Base-by-base conservation (phyloP, 2,797 vertebrate genomes). In the Lagodon rhomboides region DNA sequence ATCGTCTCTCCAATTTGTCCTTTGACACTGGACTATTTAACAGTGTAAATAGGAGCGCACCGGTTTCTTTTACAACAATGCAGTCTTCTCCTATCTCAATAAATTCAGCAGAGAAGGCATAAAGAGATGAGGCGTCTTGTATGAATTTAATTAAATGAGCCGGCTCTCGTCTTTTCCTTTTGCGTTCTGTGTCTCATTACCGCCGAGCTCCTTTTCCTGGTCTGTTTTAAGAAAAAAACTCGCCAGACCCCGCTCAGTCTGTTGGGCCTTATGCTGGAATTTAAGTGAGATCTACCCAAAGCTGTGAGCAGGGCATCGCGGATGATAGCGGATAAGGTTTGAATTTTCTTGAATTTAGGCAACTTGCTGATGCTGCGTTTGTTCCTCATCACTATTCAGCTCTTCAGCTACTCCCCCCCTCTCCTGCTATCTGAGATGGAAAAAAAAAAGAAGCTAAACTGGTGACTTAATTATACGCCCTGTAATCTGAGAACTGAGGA, bases 361-460 rank as follows among this genome's bases (percentile, higher is more conserved):
- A 68, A 68, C 60, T 58, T 83, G 79, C 88, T 87, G 84, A 89
- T 78, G 68, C 75, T 82, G 87, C 77, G 58, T 84, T 87, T 87
- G 72, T 62, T 75, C 67, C 76, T 88, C 75, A 84, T 91, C 73
- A 69, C 66, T 87, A 85, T 87, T 87, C 84, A 66, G 77, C 63
- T 79, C 68, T 61, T 71, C 65, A 41, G 63, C 77, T 60, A 11
- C 61, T 64, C 41, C 55, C 30, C 64, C 34, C 30, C 43, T 12
- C 13, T 4, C 13, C 13, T 34, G 70, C 65, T 75, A 46, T 80
- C 70, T 64, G 65, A 82, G 78, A 83, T 53, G 53, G 76, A 62
- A 83, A 66, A 73, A 58, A 62, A 83, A 66, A 73, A 58, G 9
- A 34, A 77, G 70, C 80, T 80, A 63, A 72, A 83, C 60, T 79